Base-by-base conservation (phyloP, 2,888 invertebrate species). In the Eupithecia inturbata region DNA sequence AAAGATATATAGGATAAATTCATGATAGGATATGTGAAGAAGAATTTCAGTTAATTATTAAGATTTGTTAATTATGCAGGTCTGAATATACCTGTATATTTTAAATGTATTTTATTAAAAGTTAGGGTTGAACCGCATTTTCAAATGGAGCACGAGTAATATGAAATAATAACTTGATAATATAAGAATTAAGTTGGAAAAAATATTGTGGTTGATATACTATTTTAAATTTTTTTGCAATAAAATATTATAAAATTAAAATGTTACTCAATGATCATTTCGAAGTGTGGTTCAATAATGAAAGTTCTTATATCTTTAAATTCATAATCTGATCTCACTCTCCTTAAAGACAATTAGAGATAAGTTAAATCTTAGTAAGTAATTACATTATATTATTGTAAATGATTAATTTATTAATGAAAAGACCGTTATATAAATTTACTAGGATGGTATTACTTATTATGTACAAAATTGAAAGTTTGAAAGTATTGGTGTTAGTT, bases 21-120 rank as follows among this genome's bases (percentile, higher is more conserved):
- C 81, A 78, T 80, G 71, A 68, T 79, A 71, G 73, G 82, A 82
- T 82, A 82, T 82, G 82, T 80, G 75, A 78, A 31, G 75, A 78
- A 31, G 74, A 63, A 74, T 19, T 22, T n/a, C 14, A 57, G 26
- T 53, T 53, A 22, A 49, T 49, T n/a, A 10, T n/a, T 26, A 57
- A 57, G 57, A 57, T 26, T 57, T 57, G 26, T 26, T 57, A 26
- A 53, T n/a, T 22, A 45, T 10, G 22, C 10, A 53, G 22, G 53
- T 53, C 4, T 49, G n/a, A 33, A 3, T 26, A 26, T 12, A 53
- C 22, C 57, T 57, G 57, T 26, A 57, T 57, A 53, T 53, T 53
- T 22, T 26, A 57, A 57, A 53, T 22, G 57, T 57, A 57, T 57
- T 57, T 53, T 49, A 7, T 53, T 22, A 12, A 26, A 10, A 57